Base-by-base conservation (phyloP, 2,113 vertebrate species). In the Rhagologus leucostigma region DNA sequence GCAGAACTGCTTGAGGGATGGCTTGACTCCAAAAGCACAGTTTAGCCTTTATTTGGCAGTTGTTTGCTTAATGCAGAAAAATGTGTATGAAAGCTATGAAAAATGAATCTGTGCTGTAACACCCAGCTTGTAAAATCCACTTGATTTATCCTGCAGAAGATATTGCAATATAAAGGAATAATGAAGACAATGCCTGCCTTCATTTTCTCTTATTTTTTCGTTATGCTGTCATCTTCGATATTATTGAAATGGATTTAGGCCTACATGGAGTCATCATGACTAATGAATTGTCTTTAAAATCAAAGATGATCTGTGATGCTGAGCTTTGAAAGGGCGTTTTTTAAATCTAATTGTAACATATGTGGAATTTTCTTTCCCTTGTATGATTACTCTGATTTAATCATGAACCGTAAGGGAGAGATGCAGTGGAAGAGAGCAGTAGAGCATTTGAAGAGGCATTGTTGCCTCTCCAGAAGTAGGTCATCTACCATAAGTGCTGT, bases 11-110 rank as follows among this genome's bases (percentile, higher is more conserved):
- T 93, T 1, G 9, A 88, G 78, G 87, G 63, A 85, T 87, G 87
- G 84, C 84, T 94, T 56, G 63, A 55, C 42, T 94, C 93, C 91
- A 94, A 59, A 91, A 85, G 46, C 67, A 85, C 75, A 80, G 78
- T 95, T 96, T 96, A 96, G 82, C 91, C 55, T 94, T 95, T 93
- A 90, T 96, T 93, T 96, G 90, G 35, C 95, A 93, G 75, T 95
- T 91, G 85, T 93, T 97, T 93, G 21, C 82, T 83, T 95, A 93
- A 91, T 93, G 93, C 93, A 93, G 91, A 95, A 94, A 96, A 88
- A 95, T 94, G 46, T 91, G 35, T 95, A 29, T 86, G 85, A 96
- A 94, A 93, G 71, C 93, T 91, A 90, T 91, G 90, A 93, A 95
- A 95, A 96, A 96, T 91, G 87, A 90, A 93, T 90, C 85, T 95